Evolutionary conservation across 2,113 vertebrate genomes (phyloP).

Genomic region (Cricetomys ansorgei): DNA sequence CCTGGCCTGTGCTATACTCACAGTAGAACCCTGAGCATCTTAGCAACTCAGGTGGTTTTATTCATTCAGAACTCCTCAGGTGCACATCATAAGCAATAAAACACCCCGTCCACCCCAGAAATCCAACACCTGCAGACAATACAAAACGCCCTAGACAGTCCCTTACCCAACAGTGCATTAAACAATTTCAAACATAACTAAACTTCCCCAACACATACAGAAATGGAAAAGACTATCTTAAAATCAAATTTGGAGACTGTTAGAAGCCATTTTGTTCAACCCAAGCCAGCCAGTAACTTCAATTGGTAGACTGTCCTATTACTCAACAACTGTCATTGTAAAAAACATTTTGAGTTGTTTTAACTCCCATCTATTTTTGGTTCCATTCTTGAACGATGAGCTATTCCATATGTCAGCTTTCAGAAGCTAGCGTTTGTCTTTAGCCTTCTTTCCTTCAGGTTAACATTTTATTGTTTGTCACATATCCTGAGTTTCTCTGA

Average conservation of each 20-base stretch:
- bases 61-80: too few species aligned
- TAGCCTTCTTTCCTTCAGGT: background rate
- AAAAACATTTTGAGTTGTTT: slow-evolving; percentile 45
- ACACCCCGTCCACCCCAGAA: too few species aligned
- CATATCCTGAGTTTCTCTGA: slow-evolving; percentile 8
- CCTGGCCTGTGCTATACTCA: too few species aligned
- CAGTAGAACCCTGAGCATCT: too few species aligned
- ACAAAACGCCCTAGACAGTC: too few species aligned
- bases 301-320: background rate
- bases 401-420: slow-evolving; percentile 22
- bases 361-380: slow-evolving; percentile 5
- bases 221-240: background rate
- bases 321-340: background rate
- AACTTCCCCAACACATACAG: too few species aligned
- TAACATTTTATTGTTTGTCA: slow-evolving; percentile 8
- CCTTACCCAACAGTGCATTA: too few species aligned
- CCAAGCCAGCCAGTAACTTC: background rate
- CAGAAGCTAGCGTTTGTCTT: slow-evolving; percentile 12
- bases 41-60: too few species aligned
- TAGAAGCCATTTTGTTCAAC: slow-evolving; percentile 25
- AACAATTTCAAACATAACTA: too few species aligned
- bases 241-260: background rate
- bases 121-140: too few species aligned
- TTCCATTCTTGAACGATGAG: background rate
- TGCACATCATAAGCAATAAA: too few species aligned